Conservation (phyloP, 2,888 invertebrate genomes). For the Dascillus cervinus region DNA sequence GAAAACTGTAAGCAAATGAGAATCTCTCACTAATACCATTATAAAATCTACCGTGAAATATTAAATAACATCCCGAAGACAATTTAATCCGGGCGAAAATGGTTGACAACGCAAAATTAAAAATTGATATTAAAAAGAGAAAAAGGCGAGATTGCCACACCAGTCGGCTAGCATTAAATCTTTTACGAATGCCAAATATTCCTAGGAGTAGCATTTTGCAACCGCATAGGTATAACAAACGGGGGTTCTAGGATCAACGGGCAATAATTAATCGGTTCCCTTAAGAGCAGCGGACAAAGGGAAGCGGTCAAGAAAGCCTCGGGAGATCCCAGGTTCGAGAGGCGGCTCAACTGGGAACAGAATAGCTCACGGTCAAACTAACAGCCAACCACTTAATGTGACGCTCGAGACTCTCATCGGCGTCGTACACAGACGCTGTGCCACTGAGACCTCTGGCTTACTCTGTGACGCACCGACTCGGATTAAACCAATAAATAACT, state of each 20-base stretch:
- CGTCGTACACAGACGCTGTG: slow-evolving; percentile 24
- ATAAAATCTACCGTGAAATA: too few relatives aligned
- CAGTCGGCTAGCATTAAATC: too few relatives aligned
- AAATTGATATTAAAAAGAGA: too few relatives aligned
- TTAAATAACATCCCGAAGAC: too few relatives aligned
- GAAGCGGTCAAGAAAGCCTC: slow-evolving; percentile 37
- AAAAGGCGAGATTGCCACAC: too few relatives aligned
- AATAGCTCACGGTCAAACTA: slow-evolving; percentile 41
- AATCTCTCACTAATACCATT: too few relatives aligned
- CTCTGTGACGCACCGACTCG: neutral
- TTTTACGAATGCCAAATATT: too few relatives aligned
- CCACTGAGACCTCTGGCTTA: neutral
- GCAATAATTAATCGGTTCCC: slow-evolving; percentile 43
- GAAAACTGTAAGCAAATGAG: slow-evolving; percentile 14
- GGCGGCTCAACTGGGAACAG: slow-evolving; percentile 37
- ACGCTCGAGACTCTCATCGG: slow-evolving; percentile 40
- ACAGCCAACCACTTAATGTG: slow-evolving; percentile 45
- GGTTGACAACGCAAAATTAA: too few relatives aligned
- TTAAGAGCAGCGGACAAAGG: slow-evolving; percentile 39
- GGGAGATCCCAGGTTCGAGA: slow-evolving; percentile 35
- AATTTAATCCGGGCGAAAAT: too few relatives aligned
- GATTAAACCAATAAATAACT: too few relatives aligned
- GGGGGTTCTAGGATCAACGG: slow-evolving; percentile 28
- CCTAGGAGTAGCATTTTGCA: too few relatives aligned
- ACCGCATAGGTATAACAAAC: slow-evolving; percentile 1